Evolutionary conservation across 2,113 vertebrate genomes (phyloP).

Genomic region (Columba janthina): DNA sequence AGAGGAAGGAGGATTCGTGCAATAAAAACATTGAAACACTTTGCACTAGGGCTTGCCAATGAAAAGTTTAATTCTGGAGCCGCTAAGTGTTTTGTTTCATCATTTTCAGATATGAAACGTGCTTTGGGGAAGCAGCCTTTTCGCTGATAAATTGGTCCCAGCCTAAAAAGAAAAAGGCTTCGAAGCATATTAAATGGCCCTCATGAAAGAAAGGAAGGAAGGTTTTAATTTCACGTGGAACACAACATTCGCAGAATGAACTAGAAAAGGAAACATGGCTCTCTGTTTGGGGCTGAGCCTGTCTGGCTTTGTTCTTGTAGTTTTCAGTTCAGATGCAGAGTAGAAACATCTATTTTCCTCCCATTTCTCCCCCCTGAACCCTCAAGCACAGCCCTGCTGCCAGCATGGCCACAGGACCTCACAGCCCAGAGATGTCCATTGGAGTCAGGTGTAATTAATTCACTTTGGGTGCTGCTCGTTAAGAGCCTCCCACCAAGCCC

Average conservation of each 20-base stretch:
- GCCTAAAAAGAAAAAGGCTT: not conserved
- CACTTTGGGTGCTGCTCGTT: not conserved
- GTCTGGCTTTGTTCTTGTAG: not conserved
- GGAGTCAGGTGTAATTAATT: not conserved
- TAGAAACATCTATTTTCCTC: not conserved
- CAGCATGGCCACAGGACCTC: accelerated
- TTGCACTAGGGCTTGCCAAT: not conserved
- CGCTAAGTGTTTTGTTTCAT: not conserved
- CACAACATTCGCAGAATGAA: not conserved
- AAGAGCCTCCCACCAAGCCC: not conserved
- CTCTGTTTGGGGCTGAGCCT: not conserved
- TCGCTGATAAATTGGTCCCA: not conserved
- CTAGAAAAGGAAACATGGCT: not conserved
- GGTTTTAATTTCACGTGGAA: not conserved
- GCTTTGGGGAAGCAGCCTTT: not conserved
- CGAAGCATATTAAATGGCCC: not conserved
- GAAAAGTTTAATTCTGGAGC: not conserved
- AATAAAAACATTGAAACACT: not conserved
- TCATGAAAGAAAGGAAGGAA: not conserved
- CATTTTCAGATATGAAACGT: not conserved
- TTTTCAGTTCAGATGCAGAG: not conserved
- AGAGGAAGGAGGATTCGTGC: not conserved
- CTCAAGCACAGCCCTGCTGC: not conserved
- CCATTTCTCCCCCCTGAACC: not conserved
- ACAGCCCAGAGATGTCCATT: accelerated